A percentile compares a stretch with the other conserved stretches of the same genome.
Conservation (phyloP, 1,140 invertebrate species). For the Mycetomoellerius zeteki region DNA sequence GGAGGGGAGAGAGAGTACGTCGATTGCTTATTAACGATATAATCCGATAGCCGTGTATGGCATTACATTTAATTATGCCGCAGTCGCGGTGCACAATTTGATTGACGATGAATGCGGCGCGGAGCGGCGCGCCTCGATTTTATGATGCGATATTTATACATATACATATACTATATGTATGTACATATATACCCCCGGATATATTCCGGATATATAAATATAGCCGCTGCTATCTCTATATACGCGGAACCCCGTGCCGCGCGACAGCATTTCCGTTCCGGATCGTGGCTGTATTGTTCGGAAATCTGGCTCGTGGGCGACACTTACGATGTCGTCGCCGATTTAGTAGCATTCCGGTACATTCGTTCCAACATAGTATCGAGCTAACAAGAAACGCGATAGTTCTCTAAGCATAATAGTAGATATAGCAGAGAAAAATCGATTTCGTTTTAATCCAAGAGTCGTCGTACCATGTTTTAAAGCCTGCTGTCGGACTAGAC, state of each 20-base stretch:
- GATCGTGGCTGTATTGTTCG: slow-evolving; percentile 51
- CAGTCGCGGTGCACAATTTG: slow-evolving; percentile 45
- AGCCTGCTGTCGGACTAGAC: neutral
- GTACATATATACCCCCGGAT: slow-evolving; percentile 24
- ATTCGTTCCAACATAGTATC: slow-evolving; percentile 20
- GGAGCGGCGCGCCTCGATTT: slow-evolving; percentile 73
- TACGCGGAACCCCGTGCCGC: slow-evolving; percentile 46
- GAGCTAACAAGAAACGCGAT: slow-evolving; percentile 21
- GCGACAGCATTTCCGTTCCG: slow-evolving; percentile 66
- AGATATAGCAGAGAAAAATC: slow-evolving; percentile 21
- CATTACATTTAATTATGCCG: slow-evolving; percentile 60
- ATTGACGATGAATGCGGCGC: slow-evolving; percentile 68
- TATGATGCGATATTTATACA: slow-evolving; percentile 65
- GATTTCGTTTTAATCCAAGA: neutral
- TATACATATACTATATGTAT: slow-evolving; percentile 6
- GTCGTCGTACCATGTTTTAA: neutral
- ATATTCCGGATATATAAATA: slow-evolving; percentile 70
- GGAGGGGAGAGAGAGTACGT: neutral
- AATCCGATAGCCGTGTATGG: slow-evolving; percentile 56
- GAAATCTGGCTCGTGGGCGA: slow-evolving; percentile 61
- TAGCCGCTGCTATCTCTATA: slow-evolving; percentile 42
- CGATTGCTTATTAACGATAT: slow-evolving; percentile 60
- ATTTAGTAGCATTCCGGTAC: slow-evolving; percentile 27
- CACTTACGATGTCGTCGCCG: slow-evolving; percentile 35
- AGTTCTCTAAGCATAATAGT: neutral